Evolutionary conservation across 2,888 invertebrate genomes (phyloP), one percentile per base, ranked within the genome.

Genomic region (Drosophila meridiana): DNA sequence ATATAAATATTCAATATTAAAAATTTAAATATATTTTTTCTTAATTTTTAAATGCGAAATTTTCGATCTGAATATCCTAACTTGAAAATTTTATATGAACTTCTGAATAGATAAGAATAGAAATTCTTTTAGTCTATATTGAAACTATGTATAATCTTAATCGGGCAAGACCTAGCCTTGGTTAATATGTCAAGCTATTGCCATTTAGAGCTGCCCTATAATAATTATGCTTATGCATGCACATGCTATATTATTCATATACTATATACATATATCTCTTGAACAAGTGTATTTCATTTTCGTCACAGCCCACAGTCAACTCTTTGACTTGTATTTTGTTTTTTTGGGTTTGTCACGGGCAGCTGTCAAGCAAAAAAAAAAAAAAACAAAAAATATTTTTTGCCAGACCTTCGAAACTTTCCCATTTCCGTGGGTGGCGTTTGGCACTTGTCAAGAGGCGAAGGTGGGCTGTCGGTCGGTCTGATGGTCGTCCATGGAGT

Each of bases 401-500:
- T 55, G 73, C 60, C 58, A 82, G 75, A 59, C 75, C 75, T 82
- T 82, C 78, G 40, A 50, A 81, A 78, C 60, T 78, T 79, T 81
- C 74, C 68, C 78, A 81, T 63, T 74, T 78, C 28, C 70, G 81
- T 78, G 82, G 78, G 74, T 68, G 81, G 52, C 42, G 42, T 80
- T 77, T 69, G 69, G 67, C 77, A 70, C 57, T 71, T 80, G 71
- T 76, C 71, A 67, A 64, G 59, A n/a, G 55, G 42, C 28, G 40
- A 50, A 58, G 74, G 65, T 67, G 48, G 65, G 65, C 14, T n/a
- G 36, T 28, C 36, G 47, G 30, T 14, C 14, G 30, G 4, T 38
- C 28, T 14, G 55, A 55, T 14, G 55, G 40, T 30, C 30, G 56
- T 56, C 20, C 26, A 32, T 63, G 64, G 48, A 66, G 58, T 61